Evolutionary conservation across 2,113 vertebrate species (phyloP), one percentile per base, ranked within the genome.

Genomic region (Cnemophilus loriae): DNA sequence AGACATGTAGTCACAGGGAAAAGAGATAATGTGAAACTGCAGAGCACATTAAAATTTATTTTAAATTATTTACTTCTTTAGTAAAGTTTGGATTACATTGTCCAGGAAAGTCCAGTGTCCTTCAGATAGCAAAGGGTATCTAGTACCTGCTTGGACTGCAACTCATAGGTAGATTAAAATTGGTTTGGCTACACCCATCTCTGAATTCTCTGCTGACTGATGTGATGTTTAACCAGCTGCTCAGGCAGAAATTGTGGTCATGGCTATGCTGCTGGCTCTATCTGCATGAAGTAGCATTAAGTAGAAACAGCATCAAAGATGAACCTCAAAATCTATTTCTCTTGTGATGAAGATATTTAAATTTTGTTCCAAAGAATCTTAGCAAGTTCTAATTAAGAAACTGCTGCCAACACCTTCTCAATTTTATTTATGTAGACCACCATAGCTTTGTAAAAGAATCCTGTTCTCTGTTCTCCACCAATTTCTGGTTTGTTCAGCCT

Each of bases 341-440:
- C 55, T 67, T 61, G 13, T 65, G 35, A 91, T 37, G 65, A 68
- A 81, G 33, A 35, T 42, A 79, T 49, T 84, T 84, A 63, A 64
- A 37, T 73, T 87, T 78, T 73, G 57, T 87, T 95, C 61, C 56
- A 70, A 83, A 87, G 35, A 87, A 65, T 68, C 74, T 70, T 49
- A 77, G 42, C 63, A 70, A 89, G 35, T 76, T 76, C 74, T 94
- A 73, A 87, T 61, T 76, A 85, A 87, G 84, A 91, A 91, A 73
- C 59, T 88, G 78, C 87, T 95, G 87, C 42, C 67, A 79, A 79
- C 78, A 65, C 67, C 60, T 74, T 79, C 87, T 70, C 50, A 63
- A 22, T 85, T 87, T 96, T 94, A 91, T 95, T 93, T 93, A 65
- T 83, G 28, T 42, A 90, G 75, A 28, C 37, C 35, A 87, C 13